These are phyloP conservation scores for Aphelocoma californica DNA, from an alignment of 2,797 vertebrate genomes.

Conservation along the genomic window DNA sequence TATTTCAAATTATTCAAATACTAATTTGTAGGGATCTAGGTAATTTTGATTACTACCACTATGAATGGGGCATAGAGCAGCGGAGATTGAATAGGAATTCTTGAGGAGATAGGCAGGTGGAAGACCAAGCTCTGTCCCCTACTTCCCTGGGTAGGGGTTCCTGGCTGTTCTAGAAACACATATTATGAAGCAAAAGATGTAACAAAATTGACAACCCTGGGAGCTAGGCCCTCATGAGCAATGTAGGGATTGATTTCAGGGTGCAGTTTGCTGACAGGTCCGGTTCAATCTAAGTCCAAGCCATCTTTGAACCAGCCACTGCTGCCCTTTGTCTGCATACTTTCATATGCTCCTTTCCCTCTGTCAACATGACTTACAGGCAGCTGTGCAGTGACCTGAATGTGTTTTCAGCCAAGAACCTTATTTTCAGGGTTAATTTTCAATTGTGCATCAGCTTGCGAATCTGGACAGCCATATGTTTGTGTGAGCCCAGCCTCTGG, in stretches of 20 bases:
- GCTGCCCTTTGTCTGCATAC: background rate
- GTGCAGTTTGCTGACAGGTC: background rate
- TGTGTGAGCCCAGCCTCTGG: background rate
- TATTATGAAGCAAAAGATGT: rapidly evolving
- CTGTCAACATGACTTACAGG: background rate
- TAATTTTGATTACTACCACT: background rate
- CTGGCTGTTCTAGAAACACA: background rate
- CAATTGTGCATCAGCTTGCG: background rate
- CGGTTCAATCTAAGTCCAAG: background rate
- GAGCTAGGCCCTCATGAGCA: background rate
- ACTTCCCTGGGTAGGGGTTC: background rate
- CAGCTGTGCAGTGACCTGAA: background rate
- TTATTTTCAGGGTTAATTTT: background rate
- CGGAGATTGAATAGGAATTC: background rate
- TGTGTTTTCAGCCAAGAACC: background rate
- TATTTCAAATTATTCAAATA: background rate
- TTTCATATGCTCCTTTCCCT: background rate
- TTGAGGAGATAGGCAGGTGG: background rate
- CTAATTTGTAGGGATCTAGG: background rate
- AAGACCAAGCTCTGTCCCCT: background rate
- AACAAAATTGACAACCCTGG: background rate
- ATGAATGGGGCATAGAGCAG: background rate
- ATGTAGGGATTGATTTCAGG: background rate
- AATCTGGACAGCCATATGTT: background rate
- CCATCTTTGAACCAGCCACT: background rate